Base-by-base conservation (phyloP, 2,888 invertebrate genomes). In the Nebria salina region DNA sequence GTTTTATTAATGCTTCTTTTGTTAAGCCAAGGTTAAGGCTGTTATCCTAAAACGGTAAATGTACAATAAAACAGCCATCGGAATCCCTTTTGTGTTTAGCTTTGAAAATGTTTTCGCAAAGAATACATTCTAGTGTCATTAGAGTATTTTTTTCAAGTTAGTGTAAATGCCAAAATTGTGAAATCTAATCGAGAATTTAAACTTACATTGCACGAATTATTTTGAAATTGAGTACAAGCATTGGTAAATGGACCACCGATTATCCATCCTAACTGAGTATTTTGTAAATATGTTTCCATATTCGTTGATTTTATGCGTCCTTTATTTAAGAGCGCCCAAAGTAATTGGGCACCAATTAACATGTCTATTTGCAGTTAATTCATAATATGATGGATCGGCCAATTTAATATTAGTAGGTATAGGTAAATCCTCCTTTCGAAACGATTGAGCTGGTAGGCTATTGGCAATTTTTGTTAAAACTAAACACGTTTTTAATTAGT, bases 261-360 rank as follows among this genome's bases (percentile, higher is more conserved):
- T 75, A 75, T 75, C 75, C 75, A 75, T 75, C 65, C 75, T 75
- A 75, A 64, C 6, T 20, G 15, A 64, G 75, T 75, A 26, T 64
- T 75, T 75, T 75, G 75, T 25, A 75, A 25, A 75, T 75, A 75
- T 25, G 75, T 75, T 75, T 75, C 75, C 65, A 64, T 1, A 75
- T 75, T 75, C 1, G 54, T 5, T 7, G 64, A 20, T 65, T 64
- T 75, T 65, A 65, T 75, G 20, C 75, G 65, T 25, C 65, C 54
- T 25, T 75, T 65, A 8, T 75, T 4, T 75, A 75, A 65, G 20
- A 64, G 65, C 20, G 20, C 20, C 20, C 20, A 20, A 20, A 20
- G 20, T 20, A 20, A 20, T 20, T 20, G 20, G 20, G 20, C 20
- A 20, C 20, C 20, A 20, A 20, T 20, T 20, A 20, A 20, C 20